A percentile compares a stretch with the other conserved stretches of the same genome.
Conservation (phyloP, 2,888 invertebrate species). For the Limenitis camilla region DNA sequence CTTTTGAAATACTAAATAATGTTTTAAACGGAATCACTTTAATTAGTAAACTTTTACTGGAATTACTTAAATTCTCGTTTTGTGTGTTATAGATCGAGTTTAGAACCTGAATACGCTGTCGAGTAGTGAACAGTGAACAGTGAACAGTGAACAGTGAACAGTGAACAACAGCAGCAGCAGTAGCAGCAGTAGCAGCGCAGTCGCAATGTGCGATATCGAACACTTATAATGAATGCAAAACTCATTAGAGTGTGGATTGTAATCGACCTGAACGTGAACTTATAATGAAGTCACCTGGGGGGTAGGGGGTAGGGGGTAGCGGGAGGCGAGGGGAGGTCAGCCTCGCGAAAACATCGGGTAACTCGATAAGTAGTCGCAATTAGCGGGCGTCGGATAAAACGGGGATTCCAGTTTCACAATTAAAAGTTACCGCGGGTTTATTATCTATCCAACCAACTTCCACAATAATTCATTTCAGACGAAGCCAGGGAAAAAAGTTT, state of each 20-base stretch:
- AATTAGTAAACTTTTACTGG: too few relatives aligned
- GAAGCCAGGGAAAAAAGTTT: constrained; percentile 14
- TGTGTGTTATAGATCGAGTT: too few relatives aligned
- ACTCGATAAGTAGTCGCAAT: constrained; percentile 21
- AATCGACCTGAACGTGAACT: constrained; percentile 12
- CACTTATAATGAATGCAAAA: constrained; percentile 4
- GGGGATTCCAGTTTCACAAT: constrained; percentile 17
- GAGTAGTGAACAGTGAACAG: not conserved
- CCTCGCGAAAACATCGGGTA: constrained; percentile 17
- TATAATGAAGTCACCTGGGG: constrained; percentile 14
- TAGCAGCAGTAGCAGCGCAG: not conserved
- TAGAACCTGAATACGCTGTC: not conserved
- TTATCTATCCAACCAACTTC: constrained; percentile 17
- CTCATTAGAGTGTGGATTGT: constrained; percentile 9
- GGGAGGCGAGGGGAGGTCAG: constrained; percentile 1
- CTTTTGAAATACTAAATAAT: too few relatives aligned
- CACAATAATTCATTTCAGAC: constrained; percentile 14
- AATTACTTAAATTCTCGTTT: too few relatives aligned
- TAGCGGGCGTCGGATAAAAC: constrained; percentile 15
- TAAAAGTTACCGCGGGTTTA: constrained; percentile 19
- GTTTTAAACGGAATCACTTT: too few relatives aligned
- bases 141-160: too few relatives aligned
- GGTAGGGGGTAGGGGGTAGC: not conserved
- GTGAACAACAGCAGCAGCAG: too few relatives aligned
- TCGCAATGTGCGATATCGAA: not conserved